Conservation (phyloP, 1,140 invertebrate species). For the Papilio xuthus region DNA sequence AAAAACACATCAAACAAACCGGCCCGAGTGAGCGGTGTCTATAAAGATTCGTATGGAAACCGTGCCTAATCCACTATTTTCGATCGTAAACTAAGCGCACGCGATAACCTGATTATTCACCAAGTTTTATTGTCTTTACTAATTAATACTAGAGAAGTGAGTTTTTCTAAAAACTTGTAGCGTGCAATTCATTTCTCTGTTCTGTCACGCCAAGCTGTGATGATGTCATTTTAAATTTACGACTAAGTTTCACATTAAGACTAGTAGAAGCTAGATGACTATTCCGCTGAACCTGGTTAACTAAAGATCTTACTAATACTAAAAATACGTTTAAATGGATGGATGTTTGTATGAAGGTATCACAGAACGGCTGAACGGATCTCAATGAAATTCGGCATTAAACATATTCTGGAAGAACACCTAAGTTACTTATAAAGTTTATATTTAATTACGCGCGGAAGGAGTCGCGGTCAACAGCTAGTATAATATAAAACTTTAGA, state of each 20-base stretch:
- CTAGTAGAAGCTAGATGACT: too few species aligned
- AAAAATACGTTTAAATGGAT: too few species aligned
- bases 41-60: constrained; percentile 51
- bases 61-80: constrained; percentile 64
- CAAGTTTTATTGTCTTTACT: constrained; percentile 63
- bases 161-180: constrained; percentile 37
- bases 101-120: constrained; percentile 54
- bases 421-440: too few species aligned
- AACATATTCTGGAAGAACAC: too few species aligned
- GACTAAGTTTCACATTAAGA: not conserved
- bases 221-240: not conserved
- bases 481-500: too few species aligned
- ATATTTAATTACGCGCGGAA: too few species aligned
- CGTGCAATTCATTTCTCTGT: constrained; percentile 31
- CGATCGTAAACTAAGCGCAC: constrained; percentile 65
- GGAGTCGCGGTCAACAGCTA: too few species aligned
- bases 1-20: constrained; percentile 54
- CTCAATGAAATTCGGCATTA: too few species aligned
- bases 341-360: too few species aligned
- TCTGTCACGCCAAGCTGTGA: constrained; percentile 30
- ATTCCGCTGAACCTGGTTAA: too few species aligned
- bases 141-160: constrained; percentile 53
- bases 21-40: constrained; percentile 47
- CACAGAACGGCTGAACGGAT: too few species aligned
- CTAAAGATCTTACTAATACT: too few species aligned